Conservation (phyloP, 2,888 invertebrate genomes). For the Melipona beecheii region DNA sequence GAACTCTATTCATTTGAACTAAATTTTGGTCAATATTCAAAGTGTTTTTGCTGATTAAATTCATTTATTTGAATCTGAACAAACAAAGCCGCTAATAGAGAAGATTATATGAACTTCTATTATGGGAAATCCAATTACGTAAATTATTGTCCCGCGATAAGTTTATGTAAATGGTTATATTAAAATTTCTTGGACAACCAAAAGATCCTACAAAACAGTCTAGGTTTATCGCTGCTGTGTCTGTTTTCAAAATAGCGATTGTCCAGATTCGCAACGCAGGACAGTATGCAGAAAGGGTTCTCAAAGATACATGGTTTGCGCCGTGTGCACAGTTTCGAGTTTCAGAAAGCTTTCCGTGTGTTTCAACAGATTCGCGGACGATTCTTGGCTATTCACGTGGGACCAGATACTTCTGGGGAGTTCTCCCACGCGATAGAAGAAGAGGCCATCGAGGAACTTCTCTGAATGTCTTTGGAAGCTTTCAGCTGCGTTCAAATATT, state of each 20-base stretch:
- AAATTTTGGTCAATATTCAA: too few species aligned
- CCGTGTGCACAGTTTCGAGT: neutral
- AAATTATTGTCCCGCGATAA: too few species aligned
- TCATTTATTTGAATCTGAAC: too few species aligned
- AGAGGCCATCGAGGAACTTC: conserved; percentile 7
- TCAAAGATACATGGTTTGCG: neutral
- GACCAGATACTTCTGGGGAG: conserved; percentile 10
- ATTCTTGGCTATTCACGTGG: conserved; percentile 12
- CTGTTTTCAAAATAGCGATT: neutral
- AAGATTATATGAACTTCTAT: too few species aligned
- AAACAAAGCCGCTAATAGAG: too few species aligned
- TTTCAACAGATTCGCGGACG: neutral
- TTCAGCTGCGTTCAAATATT: conserved; percentile 47
- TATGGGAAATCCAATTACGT: too few species aligned
- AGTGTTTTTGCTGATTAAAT: too few species aligned
- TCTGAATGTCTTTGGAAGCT: conserved; percentile 31
- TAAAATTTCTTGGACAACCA: too few species aligned
- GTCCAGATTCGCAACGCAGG: neutral
- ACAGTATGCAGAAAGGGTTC: neutral
- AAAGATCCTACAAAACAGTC: too few species aligned
- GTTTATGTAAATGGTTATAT: too few species aligned
- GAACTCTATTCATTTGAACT: too few species aligned
- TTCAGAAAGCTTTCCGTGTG: neutral
- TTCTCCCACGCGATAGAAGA: neutral
- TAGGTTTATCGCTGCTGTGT: neutral